Evolutionary conservation across 2,888 invertebrate species (phyloP).

Genomic region (Scaptomyza cyrtandrae): DNA sequence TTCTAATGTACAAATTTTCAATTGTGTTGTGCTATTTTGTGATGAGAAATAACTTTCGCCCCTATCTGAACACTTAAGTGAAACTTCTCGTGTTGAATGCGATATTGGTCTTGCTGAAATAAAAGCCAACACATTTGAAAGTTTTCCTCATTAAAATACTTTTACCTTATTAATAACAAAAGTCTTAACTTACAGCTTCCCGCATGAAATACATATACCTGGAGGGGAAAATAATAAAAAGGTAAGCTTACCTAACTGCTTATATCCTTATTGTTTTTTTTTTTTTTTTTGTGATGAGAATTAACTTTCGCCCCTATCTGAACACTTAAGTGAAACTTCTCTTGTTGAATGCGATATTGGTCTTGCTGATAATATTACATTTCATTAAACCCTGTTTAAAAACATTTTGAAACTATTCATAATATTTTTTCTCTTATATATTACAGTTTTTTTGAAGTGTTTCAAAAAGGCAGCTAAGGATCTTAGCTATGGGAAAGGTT

Average conservation of each 20-base stretch:
- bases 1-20: background rate
- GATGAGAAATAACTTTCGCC: constrained; percentile 73
- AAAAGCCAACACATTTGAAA: constrained; percentile 24
- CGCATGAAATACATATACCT: background rate
- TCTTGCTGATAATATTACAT: constrained; percentile 66
- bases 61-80: constrained; percentile 73
- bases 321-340: constrained; percentile 69
- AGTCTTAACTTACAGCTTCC: constrained; percentile 12
- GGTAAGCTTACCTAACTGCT: constrained; percentile 15
- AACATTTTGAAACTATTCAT: background rate
- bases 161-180: background rate
- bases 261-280: background rate
- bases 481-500: background rate
- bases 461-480: background rate
- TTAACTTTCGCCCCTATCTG: constrained; percentile 72
- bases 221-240: background rate
- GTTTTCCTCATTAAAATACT: background rate
- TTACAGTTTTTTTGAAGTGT: background rate
- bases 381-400: background rate
- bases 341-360: constrained; percentile 79
- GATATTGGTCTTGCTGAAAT: constrained; percentile 81
- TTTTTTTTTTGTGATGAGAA: constrained; percentile 20
- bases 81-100: constrained; percentile 78
- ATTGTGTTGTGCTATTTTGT: constrained; percentile 34
- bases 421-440: background rate